phyloP scores from a whole-genome alignment of 2,113 vertebrate species.

The Camelus bactrianus region DNA sequence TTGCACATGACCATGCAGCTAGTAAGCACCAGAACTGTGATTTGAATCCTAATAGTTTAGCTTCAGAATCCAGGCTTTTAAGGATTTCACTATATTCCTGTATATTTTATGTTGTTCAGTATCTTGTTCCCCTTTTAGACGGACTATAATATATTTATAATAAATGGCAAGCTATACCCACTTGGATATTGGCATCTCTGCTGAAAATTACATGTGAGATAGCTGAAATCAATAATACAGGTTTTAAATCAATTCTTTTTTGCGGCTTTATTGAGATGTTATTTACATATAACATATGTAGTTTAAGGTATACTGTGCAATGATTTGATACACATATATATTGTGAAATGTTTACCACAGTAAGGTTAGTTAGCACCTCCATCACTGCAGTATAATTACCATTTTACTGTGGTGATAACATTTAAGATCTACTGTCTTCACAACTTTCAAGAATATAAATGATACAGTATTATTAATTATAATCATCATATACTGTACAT shows the following conservation, averaged over 20 bases:
- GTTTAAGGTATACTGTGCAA: not conserved
- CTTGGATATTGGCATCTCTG: not conserved
- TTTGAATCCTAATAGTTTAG: slow-evolving; percentile 6
- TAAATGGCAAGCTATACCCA: not conserved
- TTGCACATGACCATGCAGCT: not conserved
- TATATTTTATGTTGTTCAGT: slow-evolving; percentile 11
- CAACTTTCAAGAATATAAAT: not conserved
- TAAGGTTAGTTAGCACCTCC: not conserved
- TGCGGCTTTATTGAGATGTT: not conserved
- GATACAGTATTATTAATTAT: not conserved
- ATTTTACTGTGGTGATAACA: not conserved
- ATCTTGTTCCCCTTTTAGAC: slow-evolving; percentile 45
- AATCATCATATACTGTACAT: not conserved
- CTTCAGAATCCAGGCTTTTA: not conserved
- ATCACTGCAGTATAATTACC: not conserved
- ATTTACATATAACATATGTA: not conserved
- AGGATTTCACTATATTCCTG: not conserved
- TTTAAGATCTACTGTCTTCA: not conserved
- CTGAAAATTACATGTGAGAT: slow-evolving; percentile 53
- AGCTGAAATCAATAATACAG: slow-evolving; percentile 41
- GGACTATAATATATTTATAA: slow-evolving; percentile 3
- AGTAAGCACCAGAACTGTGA: not conserved
- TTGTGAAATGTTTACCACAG: not conserved
- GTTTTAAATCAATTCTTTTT: slow-evolving; percentile 32
- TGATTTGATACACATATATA: not conserved